phyloP scores from a whole-genome alignment of 2,797 vertebrate species.

The Acanthurus tractus region DNA sequence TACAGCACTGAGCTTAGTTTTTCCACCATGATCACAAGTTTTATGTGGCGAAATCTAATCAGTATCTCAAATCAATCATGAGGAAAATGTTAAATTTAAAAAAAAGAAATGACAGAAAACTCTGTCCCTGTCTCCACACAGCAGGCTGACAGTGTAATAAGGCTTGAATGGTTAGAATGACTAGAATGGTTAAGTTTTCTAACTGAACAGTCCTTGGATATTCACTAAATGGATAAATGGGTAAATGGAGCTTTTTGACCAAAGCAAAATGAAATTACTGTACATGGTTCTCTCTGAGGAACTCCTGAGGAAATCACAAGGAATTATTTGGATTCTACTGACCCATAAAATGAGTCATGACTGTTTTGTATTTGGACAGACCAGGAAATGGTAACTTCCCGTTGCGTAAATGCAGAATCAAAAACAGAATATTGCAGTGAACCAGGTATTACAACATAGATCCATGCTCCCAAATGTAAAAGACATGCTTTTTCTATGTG shows the following conservation, averaged over 20 bases:
- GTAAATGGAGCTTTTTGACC: neutral
- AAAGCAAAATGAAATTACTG: neutral
- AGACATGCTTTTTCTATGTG: conserved; percentile 36
- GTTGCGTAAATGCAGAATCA: neutral
- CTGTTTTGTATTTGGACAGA: neutral
- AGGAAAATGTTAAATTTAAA: too few species aligned
- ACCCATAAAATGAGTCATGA: neutral
- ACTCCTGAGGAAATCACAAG: neutral
- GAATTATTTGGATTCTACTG: neutral
- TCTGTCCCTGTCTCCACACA: too few species aligned
- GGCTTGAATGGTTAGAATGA: too few species aligned
- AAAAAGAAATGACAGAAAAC: too few species aligned
- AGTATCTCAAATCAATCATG: too few species aligned
- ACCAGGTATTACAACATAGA: neutral
- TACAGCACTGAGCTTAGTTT: too few species aligned
- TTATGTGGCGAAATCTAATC: too few species aligned
- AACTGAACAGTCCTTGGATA: neutral
- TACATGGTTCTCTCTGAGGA: neutral
- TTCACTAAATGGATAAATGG: neutral
- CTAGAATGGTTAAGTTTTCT: too few species aligned
- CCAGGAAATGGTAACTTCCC: neutral
- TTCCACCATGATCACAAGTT: too few species aligned
- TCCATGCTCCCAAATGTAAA: neutral
- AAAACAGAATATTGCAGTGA: neutral
- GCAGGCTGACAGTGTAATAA: too few species aligned